Evolutionary conservation across 2,888 invertebrate species (phyloP).

Genomic region (Scelioninae gen. 1): DNA sequence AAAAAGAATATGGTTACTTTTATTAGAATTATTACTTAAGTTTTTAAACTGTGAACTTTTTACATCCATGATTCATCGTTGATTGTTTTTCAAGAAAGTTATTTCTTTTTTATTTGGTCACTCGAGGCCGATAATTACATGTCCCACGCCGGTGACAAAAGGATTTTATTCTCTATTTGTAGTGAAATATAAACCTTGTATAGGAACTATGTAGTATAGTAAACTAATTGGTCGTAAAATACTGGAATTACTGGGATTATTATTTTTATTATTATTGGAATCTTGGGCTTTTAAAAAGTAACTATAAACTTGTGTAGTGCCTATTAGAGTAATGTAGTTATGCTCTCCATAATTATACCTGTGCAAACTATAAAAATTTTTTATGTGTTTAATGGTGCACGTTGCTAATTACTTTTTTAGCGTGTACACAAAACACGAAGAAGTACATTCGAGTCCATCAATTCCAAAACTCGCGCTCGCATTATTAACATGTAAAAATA

Average conservation of each 20-base stretch:
- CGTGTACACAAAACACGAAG: slow-evolving; percentile 40
- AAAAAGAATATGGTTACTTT: neutral
- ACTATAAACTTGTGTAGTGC: slow-evolving; percentile 67
- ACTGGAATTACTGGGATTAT: slow-evolving; percentile 65
- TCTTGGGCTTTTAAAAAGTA: slow-evolving; percentile 59
- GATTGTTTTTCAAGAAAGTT: slow-evolving; percentile 7
- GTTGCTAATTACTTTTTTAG: slow-evolving; percentile 69
- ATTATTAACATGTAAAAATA: slow-evolving; percentile 2
- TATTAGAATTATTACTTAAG: neutral
- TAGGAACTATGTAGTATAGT: slow-evolving; percentile 50
- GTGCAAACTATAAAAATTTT: slow-evolving; percentile 68
- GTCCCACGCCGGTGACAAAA: slow-evolving; percentile 63
- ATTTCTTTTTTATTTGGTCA: slow-evolving; percentile 35
- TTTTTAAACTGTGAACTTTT: neutral
- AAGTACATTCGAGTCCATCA: slow-evolving; percentile 27
- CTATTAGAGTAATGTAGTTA: slow-evolving; percentile 71
- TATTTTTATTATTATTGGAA: slow-evolving; percentile 70
- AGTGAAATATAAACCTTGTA: slow-evolving; percentile 56
- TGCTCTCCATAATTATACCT: slow-evolving; percentile 67
- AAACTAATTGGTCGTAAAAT: slow-evolving; percentile 66
- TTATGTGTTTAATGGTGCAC: slow-evolving; percentile 66
- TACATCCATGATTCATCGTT: neutral
- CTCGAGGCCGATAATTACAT: slow-evolving; percentile 47
- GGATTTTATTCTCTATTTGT: slow-evolving; percentile 55
- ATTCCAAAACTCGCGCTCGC: slow-evolving; percentile 26